phyloP scores from a whole-genome alignment of 2,113 vertebrate genomes.

The Echinops telfairi region DNA sequence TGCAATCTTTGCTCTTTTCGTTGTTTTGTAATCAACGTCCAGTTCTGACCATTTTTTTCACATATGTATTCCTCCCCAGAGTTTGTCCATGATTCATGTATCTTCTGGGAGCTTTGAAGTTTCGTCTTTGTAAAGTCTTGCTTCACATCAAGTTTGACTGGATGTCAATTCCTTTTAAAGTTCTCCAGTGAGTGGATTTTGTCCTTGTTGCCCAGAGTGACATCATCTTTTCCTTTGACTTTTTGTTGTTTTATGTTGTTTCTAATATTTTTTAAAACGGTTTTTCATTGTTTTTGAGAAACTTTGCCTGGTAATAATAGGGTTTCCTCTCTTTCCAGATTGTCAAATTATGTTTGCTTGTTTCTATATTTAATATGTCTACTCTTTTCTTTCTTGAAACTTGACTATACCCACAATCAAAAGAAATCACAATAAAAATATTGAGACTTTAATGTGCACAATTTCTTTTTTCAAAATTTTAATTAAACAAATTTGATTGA shows the following conservation, averaged over 20 bases:
- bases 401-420: background rate
- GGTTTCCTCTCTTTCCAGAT: background rate
- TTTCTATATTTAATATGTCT: background rate
- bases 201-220: constrained; percentile 11
- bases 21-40: constrained; percentile 13
- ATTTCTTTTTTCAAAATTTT: constrained; percentile 10
- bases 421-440: background rate
- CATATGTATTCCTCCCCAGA: background rate
- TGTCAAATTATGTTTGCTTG: background rate
- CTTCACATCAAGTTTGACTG: background rate
- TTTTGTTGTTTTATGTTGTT: constrained; percentile 6
- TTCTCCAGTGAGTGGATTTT: constrained; percentile 29
- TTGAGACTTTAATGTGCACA: background rate
- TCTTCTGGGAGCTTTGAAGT: constrained; percentile 44
- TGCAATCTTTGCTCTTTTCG: constrained; percentile 27
- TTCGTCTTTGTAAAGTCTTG: constrained; percentile 27
- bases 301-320: background rate
- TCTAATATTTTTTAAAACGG: background rate
- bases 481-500: constrained; percentile 1
- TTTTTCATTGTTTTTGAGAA: constrained; percentile 1
- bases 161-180: constrained; percentile 5
- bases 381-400: background rate
- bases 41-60: background rate
- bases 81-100: background rate
- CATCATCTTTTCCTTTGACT: constrained; percentile 36